Conservation (phyloP, 2,113 vertebrate genomes). For the Nanger granti region DNA sequence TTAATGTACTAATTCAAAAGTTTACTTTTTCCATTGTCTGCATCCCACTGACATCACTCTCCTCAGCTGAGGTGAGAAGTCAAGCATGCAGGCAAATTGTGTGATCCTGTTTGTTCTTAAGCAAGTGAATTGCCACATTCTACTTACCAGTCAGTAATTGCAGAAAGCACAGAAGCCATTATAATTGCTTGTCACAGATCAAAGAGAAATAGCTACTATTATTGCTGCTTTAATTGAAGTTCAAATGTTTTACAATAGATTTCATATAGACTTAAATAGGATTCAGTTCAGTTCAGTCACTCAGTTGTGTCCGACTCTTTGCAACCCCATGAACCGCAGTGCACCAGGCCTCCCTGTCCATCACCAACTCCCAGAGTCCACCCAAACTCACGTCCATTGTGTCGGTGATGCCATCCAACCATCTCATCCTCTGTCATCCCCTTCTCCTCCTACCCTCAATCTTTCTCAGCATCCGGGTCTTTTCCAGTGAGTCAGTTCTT, state of each 20-base stretch:
- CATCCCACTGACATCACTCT: neutral
- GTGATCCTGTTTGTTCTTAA: conserved; percentile 3
- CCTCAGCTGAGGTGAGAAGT: neutral
- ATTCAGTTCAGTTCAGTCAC: neutral
- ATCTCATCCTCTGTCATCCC: neutral
- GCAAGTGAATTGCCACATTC: neutral
- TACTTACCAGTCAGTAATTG: neutral
- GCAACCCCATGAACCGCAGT: rapidly evolving
- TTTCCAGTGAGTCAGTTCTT: neutral
- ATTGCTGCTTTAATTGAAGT: conserved; percentile 28
- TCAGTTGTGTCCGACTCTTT: neutral
- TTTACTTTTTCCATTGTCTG: conserved; percentile 11
- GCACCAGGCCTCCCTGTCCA: rapidly evolving
- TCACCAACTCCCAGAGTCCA: neutral
- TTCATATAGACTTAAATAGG: neutral
- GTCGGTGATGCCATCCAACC: neutral
- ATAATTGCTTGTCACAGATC: conserved; percentile 2
- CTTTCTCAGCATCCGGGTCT: neutral
- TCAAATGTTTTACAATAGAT: neutral
- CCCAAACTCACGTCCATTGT: neutral
- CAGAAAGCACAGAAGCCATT: neutral
- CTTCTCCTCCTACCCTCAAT: neutral
- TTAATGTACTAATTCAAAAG: neutral
- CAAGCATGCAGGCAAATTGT: neutral
- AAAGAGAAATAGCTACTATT: neutral